Evolutionary conservation across 1,140 invertebrate species (phyloP).

Genomic region (Tribolium castaneum): DNA sequence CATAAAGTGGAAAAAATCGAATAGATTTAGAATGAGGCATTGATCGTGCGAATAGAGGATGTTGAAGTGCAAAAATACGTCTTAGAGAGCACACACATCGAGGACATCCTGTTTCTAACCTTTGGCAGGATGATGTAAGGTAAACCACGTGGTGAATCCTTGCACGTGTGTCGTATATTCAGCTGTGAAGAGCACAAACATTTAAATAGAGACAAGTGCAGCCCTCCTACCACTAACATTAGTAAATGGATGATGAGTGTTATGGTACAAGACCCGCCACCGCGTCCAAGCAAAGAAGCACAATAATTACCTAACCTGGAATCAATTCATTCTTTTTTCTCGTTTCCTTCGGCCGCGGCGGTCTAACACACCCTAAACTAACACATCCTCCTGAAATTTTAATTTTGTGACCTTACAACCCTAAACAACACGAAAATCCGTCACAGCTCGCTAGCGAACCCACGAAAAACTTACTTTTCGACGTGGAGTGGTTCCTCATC

Average conservation of each 20-base stretch:
- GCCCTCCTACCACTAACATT: neutral
- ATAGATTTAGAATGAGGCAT: neutral
- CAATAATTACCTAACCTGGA: constrained; percentile 18
- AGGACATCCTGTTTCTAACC: constrained; percentile 63
- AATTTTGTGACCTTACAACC: constrained; percentile 6
- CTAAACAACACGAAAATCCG: neutral
- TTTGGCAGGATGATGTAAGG: constrained; percentile 68
- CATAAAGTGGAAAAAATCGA: constrained; percentile 3
- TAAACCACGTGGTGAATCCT: constrained; percentile 71
- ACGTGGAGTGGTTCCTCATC: constrained; percentile 95
- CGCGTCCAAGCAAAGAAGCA: neutral
- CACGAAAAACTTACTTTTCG: constrained; percentile 82
- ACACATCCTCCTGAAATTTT: constrained; percentile 49
- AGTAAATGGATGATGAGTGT: constrained; percentile 7
- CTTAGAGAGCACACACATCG: constrained; percentile 38
- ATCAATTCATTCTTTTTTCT: neutral
- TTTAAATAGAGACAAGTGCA: neutral
- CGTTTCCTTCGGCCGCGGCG: neutral
- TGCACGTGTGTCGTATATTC: constrained; percentile 66
- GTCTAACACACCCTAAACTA: constrained; percentile 40
- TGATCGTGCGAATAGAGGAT: constrained; percentile 24
- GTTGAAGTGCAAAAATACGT: constrained; percentile 35
- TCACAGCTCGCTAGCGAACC: neutral
- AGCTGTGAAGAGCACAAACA: constrained; percentile 56
- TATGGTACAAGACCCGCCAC: constrained; percentile 8